Base-by-base conservation (phyloP, 2,888 invertebrate genomes). In the Harpalus rubripes region DNA sequence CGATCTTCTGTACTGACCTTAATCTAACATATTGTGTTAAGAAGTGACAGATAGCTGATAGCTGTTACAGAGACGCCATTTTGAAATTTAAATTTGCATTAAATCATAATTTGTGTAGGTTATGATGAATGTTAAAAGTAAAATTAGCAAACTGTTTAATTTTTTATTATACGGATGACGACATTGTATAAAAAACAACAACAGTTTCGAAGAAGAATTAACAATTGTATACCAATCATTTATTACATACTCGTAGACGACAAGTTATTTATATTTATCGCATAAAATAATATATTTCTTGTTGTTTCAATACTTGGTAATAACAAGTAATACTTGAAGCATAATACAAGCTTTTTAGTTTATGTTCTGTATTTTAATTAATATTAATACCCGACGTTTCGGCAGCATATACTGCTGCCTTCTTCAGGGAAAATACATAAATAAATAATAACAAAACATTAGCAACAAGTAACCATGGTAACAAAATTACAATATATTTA, bases 141-240 rank as follows among this genome's bases (percentile, higher is more conserved):
- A 74, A 74, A 74, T 74, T 74, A 74, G 72, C 72, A 74, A 74
- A 74, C 72, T 74, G 72, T 74, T 74, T 44, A 74, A 74, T 74
- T 74, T 72, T 74, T 44, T 18, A 44, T 74, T 41, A 74, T 74
- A 52, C 72, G 41, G 72, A 44, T 74, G 72, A 74, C 72, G 72
- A 74, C 52, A 74, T 18, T 18, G 10, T 5, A 39, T 32, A 68
- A 74, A 74, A 74, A 74, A 41, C 15, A 74, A 52, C 72, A 74
- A 74, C 72, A 74, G 72, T 74, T 72, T 74, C 5, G 41, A 74
- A 44, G 18, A 74, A 74, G 44, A 63, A 74, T 52, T 74, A 44
- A n/a, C 72, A 16, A 74, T 74, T 18, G 41, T 44, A 18, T 74
- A 5, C 7, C 72, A 18, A 74, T 52, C 16, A 44, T 41, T 74